phyloP scores from a whole-genome alignment of 37 sponge, comb jelly and placozoan species.

The Cladorhizidae sp. region DNA sequence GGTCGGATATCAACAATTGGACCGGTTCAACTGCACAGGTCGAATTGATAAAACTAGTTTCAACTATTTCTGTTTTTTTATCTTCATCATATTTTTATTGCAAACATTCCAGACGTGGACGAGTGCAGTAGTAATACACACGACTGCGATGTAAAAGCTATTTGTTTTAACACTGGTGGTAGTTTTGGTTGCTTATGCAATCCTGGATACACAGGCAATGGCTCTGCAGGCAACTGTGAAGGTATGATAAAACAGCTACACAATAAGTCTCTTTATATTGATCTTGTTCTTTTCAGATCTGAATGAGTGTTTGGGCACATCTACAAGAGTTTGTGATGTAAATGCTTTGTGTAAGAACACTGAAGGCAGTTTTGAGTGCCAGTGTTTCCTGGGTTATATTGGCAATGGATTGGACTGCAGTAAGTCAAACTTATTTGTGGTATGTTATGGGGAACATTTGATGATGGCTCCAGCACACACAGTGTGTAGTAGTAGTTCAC shows the following conservation, averaged over 20 bases:
- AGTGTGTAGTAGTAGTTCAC: no score
- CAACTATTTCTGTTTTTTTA: no score
- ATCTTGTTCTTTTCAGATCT: slow-evolving; percentile 12
- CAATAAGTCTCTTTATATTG: background rate
- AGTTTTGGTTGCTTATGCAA: slow-evolving; percentile 34
- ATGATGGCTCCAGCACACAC: no score
- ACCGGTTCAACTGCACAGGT: background rate
- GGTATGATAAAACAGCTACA: slow-evolving; percentile 10
- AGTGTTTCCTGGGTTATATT: slow-evolving; percentile 36
- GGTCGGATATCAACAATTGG: slow-evolving; percentile 5
- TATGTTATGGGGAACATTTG: no score
- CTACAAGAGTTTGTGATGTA: slow-evolving; percentile 26
- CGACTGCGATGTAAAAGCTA: slow-evolving; percentile 15
- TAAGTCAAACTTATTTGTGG: no score
- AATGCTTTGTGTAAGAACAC: slow-evolving; percentile 33
- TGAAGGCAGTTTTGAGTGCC: slow-evolving; percentile 56
- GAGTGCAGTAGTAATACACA: slow-evolving; percentile 15
- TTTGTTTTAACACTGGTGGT: slow-evolving; percentile 41
- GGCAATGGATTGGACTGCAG: slow-evolving; percentile 2
- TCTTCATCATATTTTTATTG: background rate
- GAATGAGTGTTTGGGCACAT: slow-evolving; percentile 26
- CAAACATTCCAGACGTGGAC: slow-evolving; percentile 20
- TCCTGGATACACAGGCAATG: slow-evolving; percentile 39
- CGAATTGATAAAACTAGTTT: no score
- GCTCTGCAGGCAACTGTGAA: background rate